Evolutionary conservation across 1,140 invertebrate genomes (phyloP).

Genomic region (Drosophila pseudoobscura): DNA sequence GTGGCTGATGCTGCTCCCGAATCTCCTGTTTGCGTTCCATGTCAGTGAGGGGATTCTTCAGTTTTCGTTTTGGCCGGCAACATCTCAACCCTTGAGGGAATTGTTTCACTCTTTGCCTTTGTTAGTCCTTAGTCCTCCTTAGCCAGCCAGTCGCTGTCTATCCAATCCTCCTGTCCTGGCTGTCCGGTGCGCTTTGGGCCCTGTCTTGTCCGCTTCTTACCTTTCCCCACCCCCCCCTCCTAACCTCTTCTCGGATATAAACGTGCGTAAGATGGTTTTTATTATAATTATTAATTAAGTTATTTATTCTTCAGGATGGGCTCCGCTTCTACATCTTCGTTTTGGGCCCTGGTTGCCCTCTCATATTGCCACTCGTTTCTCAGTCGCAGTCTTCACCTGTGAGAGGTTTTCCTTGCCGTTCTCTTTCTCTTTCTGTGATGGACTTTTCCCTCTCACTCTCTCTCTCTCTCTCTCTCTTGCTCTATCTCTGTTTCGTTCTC

Average conservation of each 20-base stretch:
- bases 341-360: too few species aligned
- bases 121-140: not conserved
- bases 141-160: too few species aligned
- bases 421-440: not conserved
- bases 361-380: too few species aligned
- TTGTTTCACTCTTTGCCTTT: slow-evolving; percentile 16
- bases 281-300: slow-evolving; percentile 69
- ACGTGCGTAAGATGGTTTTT: slow-evolving; percentile 67
- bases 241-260: not conserved
- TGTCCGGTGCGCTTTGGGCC: too few species aligned
- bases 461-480: slow-evolving; percentile 10
- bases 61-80: slow-evolving; percentile 3
- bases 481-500: slow-evolving; percentile 15
- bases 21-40: not conserved
- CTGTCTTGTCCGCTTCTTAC: too few species aligned
- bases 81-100: slow-evolving; percentile 25
- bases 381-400: too few species aligned
- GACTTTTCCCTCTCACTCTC: slow-evolving; percentile 5
- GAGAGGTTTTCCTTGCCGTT: not conserved
- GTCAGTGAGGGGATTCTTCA: slow-evolving; percentile 26
- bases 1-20: too few species aligned
- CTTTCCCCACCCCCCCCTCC: too few species aligned
- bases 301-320: slow-evolving; percentile 4
- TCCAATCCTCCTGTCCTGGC: not conserved
- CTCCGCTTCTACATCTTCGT: too few species aligned